A percentile compares a stretch with the other conserved stretches of the same genome.
phyloP scores from a whole-genome alignment of 2,888 invertebrate genomes.

The Prionchulus punctatus region DNA sequence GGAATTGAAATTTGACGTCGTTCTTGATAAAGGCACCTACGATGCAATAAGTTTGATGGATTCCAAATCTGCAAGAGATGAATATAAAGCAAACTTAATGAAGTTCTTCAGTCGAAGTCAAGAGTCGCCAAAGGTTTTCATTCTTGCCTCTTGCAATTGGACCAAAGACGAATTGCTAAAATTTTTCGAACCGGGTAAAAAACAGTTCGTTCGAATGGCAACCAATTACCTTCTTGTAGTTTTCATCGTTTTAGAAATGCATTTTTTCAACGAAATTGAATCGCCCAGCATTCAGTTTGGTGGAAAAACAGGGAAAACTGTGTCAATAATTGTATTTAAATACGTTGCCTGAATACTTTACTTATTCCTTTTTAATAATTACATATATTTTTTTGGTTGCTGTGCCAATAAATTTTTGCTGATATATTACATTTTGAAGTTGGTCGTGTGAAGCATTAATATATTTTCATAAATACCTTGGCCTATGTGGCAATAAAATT shows the following conservation, averaged over 20 bases:
- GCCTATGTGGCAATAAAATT: too few species aligned
- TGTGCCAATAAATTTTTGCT: too few species aligned
- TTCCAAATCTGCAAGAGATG: neutral
- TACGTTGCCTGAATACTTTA: too few species aligned
- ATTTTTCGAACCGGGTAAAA: neutral
- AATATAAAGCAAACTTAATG: neutral
- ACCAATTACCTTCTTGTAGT: neutral
- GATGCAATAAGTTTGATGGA: neutral
- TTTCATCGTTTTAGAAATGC: neutral
- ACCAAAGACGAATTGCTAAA: neutral
- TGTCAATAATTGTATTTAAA: too few species aligned
- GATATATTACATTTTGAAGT: too few species aligned
- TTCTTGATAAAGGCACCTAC: conserved; percentile 3
- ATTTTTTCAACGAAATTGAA: neutral
- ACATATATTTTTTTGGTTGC: too few species aligned
- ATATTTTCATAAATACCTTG: too few species aligned
- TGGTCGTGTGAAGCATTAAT: too few species aligned
- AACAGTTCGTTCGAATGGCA: neutral
- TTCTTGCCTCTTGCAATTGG: conserved; percentile 3
- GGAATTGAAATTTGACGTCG: neutral
- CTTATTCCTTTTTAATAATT: too few species aligned
- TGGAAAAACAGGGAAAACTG: neutral
- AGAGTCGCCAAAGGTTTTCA: neutral
- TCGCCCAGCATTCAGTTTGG: neutral
- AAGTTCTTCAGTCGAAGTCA: neutral